A percentile compares a stretch with the other conserved stretches of the same genome.
Evolutionary conservation across 2,888 invertebrate genomes (phyloP).

Genomic region (Lasioglossum leucozonium): DNA sequence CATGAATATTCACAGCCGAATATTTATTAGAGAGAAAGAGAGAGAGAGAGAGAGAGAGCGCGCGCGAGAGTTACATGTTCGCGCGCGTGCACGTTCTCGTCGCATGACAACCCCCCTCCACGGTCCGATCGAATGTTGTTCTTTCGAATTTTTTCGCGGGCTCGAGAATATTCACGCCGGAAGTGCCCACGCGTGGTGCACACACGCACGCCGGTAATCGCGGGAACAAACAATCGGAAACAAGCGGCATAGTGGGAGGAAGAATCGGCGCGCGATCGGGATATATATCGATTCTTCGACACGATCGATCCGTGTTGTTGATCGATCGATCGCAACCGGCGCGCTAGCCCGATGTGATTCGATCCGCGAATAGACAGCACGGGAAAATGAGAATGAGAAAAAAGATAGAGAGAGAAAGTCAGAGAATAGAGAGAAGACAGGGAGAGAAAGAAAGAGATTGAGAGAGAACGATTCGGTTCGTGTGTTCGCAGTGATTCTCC

Average conservation of each 20-base stretch:
- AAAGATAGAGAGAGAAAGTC: not conserved
- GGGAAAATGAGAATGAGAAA: not conserved
- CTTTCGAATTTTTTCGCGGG: conserved; percentile 36
- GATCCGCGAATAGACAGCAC: not conserved
- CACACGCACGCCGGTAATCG: conserved; percentile 27
- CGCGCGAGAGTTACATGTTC: too few relatives aligned
- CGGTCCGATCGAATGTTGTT: conserved; percentile 8
- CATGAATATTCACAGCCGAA: conserved; percentile 16
- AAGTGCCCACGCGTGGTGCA: not conserved
- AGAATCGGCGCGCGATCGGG: conserved; percentile 52
- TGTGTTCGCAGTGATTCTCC: not conserved
- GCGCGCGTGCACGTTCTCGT: not conserved
- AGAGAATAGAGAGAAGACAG: not conserved
- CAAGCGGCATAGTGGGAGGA: conserved; percentile 65
- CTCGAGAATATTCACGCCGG: conserved; percentile 43
- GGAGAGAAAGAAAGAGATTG: not conserved
- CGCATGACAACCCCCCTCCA: not conserved
- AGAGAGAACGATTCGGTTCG: too few relatives aligned
- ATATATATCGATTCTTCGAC: conserved; percentile 51
- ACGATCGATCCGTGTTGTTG: conserved; percentile 35
- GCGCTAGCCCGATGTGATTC: conserved; percentile 15
- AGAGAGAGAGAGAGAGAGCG: too few relatives aligned
- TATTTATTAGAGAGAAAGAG: conserved; percentile 43
- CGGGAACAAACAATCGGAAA: conserved; percentile 58
- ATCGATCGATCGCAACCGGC: conserved; percentile 27